Conservation (phyloP, 2,888 invertebrate species). For the Parasteatoda lunata region DNA sequence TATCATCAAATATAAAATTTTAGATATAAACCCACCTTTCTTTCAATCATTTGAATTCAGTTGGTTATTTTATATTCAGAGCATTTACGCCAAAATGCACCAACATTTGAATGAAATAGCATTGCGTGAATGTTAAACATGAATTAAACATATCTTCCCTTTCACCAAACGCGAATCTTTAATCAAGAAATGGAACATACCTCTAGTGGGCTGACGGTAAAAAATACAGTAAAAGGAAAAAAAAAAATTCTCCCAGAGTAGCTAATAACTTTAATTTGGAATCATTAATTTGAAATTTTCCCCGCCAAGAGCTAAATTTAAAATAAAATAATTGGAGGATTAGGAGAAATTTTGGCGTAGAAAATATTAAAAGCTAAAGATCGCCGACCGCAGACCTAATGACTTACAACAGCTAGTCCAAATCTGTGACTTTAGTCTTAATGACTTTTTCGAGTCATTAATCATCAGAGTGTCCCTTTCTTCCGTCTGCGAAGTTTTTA, state of each 20-base stretch:
- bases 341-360: slow-evolving; percentile 11
- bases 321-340: slow-evolving; percentile 62
- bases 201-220: not conserved
- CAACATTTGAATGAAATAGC: not conserved
- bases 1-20: too few relatives aligned
- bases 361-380: slow-evolving; percentile 38
- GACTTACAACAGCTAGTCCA: slow-evolving; percentile 5
- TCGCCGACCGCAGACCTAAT: slow-evolving; percentile 12
- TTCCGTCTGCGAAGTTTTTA: not conserved
- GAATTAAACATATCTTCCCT: slow-evolving; percentile 5
- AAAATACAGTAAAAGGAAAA: not conserved
- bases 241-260: slow-evolving; percentile 9
- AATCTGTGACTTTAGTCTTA: slow-evolving; percentile 47
- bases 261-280: slow-evolving; percentile 64
- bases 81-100: not conserved
- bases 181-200: not conserved
- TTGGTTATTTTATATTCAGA: not conserved
- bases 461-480: slow-evolving; percentile 34
- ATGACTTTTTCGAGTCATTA: slow-evolving; percentile 51
- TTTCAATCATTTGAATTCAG: not conserved
- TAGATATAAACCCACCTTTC: too few relatives aligned
- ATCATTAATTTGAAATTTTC: slow-evolving; percentile 54
- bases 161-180: not conserved
- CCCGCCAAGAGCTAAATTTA: slow-evolving; percentile 31
- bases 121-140: not conserved